Conservation (phyloP, 2,113 vertebrate species). For the Psilopogon haemacephalus region DNA sequence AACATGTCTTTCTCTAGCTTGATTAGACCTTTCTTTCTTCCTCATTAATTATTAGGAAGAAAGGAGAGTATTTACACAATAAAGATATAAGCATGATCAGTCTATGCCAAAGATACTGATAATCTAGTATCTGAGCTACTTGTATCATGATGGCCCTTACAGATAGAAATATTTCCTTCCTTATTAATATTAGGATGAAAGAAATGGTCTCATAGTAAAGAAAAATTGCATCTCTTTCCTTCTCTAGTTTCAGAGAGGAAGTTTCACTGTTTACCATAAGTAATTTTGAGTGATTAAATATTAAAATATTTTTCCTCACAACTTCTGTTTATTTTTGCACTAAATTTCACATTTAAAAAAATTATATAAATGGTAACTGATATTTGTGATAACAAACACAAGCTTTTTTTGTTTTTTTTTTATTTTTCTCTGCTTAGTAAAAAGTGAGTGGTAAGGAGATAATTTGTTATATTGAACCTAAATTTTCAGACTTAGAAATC, state of each 20-base stretch:
- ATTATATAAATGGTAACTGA: background rate
- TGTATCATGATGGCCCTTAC: background rate
- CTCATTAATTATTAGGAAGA: background rate
- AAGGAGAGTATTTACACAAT: background rate
- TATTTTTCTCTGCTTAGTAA: background rate
- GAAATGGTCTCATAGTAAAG: background rate
- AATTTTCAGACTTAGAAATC: background rate
- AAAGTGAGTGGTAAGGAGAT: background rate
- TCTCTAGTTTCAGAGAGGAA: background rate
- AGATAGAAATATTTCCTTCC: background rate
- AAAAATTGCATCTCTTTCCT: background rate
- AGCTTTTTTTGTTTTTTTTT: no score
- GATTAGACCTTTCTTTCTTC: background rate
- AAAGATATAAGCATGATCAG: background rate
- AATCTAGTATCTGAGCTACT: background rate
- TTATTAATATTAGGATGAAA: background rate
- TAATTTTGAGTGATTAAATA: background rate
- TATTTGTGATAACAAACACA: background rate
- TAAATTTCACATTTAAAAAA: background rate
- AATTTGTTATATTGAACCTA: slow-evolving; percentile 3
- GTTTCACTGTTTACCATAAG: background rate
- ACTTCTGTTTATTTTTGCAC: background rate
- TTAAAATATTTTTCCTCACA: background rate
- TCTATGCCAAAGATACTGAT: background rate
- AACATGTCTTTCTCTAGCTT: background rate